phyloP scores from a whole-genome alignment of 2,888 invertebrate species.

The Ennomos erosarius region DNA sequence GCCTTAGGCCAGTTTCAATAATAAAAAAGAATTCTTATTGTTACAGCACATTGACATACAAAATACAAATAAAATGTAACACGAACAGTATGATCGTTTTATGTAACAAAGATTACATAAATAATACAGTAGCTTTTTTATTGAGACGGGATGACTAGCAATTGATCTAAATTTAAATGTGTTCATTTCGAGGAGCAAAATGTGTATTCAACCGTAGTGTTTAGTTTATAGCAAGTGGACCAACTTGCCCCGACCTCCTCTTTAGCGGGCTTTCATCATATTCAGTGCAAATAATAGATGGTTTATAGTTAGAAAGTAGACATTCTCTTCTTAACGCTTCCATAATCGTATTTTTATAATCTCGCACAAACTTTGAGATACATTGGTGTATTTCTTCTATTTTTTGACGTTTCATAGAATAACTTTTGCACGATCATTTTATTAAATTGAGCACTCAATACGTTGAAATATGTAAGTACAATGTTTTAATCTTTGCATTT shows the following conservation, averaged over 20 bases:
- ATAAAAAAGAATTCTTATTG: too few relatives aligned
- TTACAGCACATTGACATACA: too few relatives aligned
- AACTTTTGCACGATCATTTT: conserved; percentile 35
- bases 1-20: too few relatives aligned
- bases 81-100: too few relatives aligned
- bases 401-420: conserved; percentile 24
- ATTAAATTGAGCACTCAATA: conserved; percentile 31
- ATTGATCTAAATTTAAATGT: conserved; percentile 6
- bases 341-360: conserved; percentile 23
- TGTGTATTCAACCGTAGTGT: conserved; percentile 12
- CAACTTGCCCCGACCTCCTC: conserved; percentile 21
- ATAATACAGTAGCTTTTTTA: background rate
- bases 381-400: conserved; percentile 1
- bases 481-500: conserved; percentile 42
- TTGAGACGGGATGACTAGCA: background rate
- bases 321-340: conserved; percentile 28
- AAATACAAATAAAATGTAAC: too few relatives aligned
- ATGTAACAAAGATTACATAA: too few relatives aligned
- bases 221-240: conserved; percentile 20
- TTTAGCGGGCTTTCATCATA: conserved; percentile 21
- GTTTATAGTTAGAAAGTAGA: conserved; percentile 16
- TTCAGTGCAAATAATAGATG: conserved; percentile 24
- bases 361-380: conserved; percentile 34
- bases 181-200: conserved; percentile 2
- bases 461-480: conserved; percentile 38